These are phyloP conservation scores for Scaptomyza flava DNA, from an alignment of 2,888 invertebrate species.

Conservation along the genomic window DNA sequence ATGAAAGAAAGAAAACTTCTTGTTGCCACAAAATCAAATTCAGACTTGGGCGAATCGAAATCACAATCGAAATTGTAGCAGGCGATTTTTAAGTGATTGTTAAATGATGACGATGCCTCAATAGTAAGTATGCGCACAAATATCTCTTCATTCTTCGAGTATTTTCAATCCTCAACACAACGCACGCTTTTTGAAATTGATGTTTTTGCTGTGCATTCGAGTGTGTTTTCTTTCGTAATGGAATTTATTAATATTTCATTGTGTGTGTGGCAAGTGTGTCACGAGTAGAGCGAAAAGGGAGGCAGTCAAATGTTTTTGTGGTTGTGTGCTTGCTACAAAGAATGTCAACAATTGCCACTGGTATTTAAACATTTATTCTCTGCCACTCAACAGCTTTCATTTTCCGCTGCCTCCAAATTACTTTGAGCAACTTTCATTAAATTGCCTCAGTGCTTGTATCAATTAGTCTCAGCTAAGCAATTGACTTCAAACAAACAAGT, in stretches of 20 bases:
- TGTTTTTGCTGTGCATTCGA: constrained; percentile 74
- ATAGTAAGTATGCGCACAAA: constrained; percentile 12
- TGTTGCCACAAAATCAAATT: constrained; percentile 49
- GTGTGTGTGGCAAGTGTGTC: constrained; percentile 59
- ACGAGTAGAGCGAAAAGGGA: not conserved
- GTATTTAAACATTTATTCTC: constrained; percentile 33
- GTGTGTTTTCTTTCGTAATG: constrained; percentile 77
- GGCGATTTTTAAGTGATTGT: constrained; percentile 49
- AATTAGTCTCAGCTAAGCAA: constrained; percentile 34
- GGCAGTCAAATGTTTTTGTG: constrained; percentile 56
- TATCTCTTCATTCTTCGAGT: constrained; percentile 24
- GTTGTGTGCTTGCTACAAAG: constrained; percentile 55
- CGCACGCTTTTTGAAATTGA: constrained; percentile 64
- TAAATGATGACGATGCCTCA: constrained; percentile 46
- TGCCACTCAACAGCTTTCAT: constrained; percentile 15
- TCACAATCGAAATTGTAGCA: constrained; percentile 36
- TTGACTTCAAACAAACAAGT: constrained; percentile 16
- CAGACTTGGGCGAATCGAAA: constrained; percentile 33
- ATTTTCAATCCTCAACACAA: constrained; percentile 36
- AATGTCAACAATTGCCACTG: constrained; percentile 67
- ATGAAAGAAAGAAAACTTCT: constrained; percentile 52
- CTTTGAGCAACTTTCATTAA: constrained; percentile 24
- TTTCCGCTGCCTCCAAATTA: constrained; percentile 6
- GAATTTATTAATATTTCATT: constrained; percentile 80
- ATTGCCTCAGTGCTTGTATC: constrained; percentile 27